phyloP scores from a whole-genome alignment of 2,797 vertebrate species.

The Gymnoscopelus braueri region DNA sequence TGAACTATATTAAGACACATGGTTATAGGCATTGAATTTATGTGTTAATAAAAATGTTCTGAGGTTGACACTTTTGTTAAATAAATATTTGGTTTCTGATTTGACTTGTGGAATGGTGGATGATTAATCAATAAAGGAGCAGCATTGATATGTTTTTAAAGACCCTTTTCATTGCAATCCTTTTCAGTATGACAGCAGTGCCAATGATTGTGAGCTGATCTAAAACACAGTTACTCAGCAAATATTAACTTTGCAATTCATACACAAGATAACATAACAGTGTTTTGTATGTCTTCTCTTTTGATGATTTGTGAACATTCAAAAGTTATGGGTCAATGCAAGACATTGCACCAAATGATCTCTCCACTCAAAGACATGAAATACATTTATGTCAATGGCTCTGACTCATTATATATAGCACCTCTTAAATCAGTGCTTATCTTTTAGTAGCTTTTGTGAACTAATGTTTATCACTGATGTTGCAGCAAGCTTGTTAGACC shows the following conservation, averaged over 20 bases:
- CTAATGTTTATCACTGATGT: constrained; percentile 2
- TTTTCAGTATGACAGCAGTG: background rate
- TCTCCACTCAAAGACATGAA: constrained; percentile 45
- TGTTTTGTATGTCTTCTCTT: too few relatives aligned
- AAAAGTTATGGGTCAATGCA: background rate
- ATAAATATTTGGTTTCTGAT: constrained; percentile 58
- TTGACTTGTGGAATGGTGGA: constrained; percentile 15
- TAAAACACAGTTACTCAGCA: too few relatives aligned
- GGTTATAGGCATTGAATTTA: background rate
- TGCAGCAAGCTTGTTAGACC: constrained; percentile 15
- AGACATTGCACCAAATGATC: constrained; percentile 12
- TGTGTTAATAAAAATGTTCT: constrained; percentile 19
- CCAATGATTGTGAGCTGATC: background rate
- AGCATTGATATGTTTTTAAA: constrained; percentile 33
- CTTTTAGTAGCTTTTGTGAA: constrained; percentile 22
- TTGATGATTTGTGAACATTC: background rate
- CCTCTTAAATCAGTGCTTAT: constrained; percentile 48
- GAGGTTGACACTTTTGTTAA: constrained; percentile 26
- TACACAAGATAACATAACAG: too few relatives aligned
- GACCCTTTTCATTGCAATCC: background rate
- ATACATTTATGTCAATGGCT: constrained; percentile 31
- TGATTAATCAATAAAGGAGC: constrained; percentile 26
- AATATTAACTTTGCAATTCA: too few relatives aligned
- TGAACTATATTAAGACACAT: background rate
- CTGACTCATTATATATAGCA: constrained; percentile 43